Evolutionary conservation across 2,888 invertebrate species (phyloP), one percentile per base, ranked within the genome.

Genomic region (Pemphredon lugubris): DNA sequence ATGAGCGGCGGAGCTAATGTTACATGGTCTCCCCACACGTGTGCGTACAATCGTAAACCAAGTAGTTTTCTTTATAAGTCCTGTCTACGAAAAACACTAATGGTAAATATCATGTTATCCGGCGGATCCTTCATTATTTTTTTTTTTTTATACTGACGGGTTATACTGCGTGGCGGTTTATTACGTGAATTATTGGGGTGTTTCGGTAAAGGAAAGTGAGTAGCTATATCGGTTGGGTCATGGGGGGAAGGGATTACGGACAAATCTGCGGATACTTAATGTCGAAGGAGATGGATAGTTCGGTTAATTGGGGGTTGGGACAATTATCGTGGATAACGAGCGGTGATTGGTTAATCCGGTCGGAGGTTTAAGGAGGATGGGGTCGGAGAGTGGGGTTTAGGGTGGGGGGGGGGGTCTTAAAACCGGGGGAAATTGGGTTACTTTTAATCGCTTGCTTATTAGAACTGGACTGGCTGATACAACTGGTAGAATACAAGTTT

Each of bases 11-110:
- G 88, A 89, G 88, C 87, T 89, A 88, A 89, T 88, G 89, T 88
- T 89, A 89, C 89, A 89, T 89, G 89, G 89, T 89, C 89, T 89
- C 89, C 89, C 89, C 89, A 88, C 89, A 89, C 88, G 87, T 88
- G 88, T 89, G 88, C 89, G 87, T 89, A 87, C 87, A 88, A 89
- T 81, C 86, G 88, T 87, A 88, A 89, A 80, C 83, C 82, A 88
- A 89, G 87, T 88, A 86, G 86, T 81, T 80, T 69, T 73, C 78
- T 55, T 61, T 55, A 57, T 75, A 66, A 75, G 69, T 66, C 74
- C 81, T 74, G 80, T 66, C 79, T 81, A 81, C 81, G 72, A 71
- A 79, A 81, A 81, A 81, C 80, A 79, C 81, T 81, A 81, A 80
- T 74, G 69, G 75, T 78, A 77, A 77, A 77, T 81, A 81, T 77